These are phyloP conservation scores for Stichodactyla mertensii DNA, from an alignment of 64 coral and sea anemone genomes.

Conservation along the genomic window DNA sequence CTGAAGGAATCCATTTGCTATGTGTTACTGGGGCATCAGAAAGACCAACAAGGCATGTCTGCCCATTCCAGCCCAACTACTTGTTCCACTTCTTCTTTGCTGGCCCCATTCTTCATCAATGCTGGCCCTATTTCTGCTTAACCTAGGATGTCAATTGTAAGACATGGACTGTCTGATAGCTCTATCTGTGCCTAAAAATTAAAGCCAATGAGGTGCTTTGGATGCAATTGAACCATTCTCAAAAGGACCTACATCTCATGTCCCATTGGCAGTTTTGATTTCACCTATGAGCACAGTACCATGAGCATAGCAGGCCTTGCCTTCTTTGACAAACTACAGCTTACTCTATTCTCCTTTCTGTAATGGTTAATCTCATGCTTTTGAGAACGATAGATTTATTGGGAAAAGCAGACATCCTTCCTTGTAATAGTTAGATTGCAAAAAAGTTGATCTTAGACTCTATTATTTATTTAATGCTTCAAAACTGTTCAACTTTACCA, in stretches of 20 bases:
- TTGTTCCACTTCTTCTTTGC: conserved; percentile 71
- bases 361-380: conserved; percentile 37
- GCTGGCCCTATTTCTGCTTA: conserved; percentile 34
- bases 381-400: conserved; percentile 21
- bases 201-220: neutral
- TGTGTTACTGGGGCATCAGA: conserved; percentile 50
- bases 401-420: conserved; percentile 22
- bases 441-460: neutral
- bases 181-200: neutral
- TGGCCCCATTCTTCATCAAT: conserved; percentile 43
- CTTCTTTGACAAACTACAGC: conserved; percentile 4
- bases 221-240: neutral
- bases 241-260: neutral
- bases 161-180: neutral
- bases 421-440: conserved; percentile 19
- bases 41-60: conserved; percentile 86
- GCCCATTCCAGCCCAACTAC: conserved; percentile 60
- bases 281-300: no score
- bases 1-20: conserved; percentile 86
- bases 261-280: neutral
- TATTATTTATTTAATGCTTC: neutral
- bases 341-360: conserved; percentile 5
- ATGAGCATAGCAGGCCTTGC: conserved; percentile 2
- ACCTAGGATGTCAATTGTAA: conserved; percentile 13
- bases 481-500: neutral